Conservation (phyloP, 53 echinoderm and acorn worm species). For the Paracentrotus lividus region DNA sequence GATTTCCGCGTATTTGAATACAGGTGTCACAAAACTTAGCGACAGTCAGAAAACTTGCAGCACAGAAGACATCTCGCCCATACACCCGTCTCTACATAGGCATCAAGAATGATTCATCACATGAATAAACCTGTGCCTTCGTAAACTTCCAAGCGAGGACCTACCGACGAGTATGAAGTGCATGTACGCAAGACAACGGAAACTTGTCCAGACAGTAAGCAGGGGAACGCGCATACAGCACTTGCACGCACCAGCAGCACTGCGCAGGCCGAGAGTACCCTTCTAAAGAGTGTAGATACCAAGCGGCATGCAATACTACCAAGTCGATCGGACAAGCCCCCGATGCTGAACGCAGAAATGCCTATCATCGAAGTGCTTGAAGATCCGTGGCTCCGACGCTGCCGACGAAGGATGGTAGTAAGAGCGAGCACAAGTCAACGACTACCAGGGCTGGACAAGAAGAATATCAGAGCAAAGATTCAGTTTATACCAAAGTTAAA, state of each 20-base stretch:
- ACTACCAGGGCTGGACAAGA: constrained; percentile 63
- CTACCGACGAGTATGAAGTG: constrained; percentile 59
- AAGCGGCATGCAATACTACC: constrained; percentile 56
- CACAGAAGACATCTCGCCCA: constrained; percentile 36
- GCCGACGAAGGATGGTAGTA: constrained; percentile 55
- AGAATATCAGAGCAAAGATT: constrained; percentile 52
- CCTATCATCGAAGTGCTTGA: background rate
- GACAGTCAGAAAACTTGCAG: constrained; percentile 24
- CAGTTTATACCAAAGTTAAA: constrained; percentile 62
- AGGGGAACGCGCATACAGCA: constrained; percentile 63
- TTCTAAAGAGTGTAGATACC: constrained; percentile 56
- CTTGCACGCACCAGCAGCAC: background rate
- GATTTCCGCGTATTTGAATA: constrained; percentile 64
- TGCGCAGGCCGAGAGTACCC: constrained; percentile 53
- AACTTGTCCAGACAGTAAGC: constrained; percentile 53
- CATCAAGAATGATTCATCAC: constrained; percentile 68
- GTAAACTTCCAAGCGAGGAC: constrained; percentile 38
- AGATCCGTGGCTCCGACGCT: constrained; percentile 58
- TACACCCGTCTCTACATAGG: constrained; percentile 45
- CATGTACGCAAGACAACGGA: constrained; percentile 62
- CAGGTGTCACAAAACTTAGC: constrained; percentile 10
- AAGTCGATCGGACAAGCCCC: constrained; percentile 62
- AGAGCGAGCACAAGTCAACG: background rate
- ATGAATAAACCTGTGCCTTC: constrained; percentile 59
- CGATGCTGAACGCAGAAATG: constrained; percentile 38